Base-by-base conservation (phyloP, 2,113 vertebrate genomes). In the Neodontobutis hainanensis region DNA sequence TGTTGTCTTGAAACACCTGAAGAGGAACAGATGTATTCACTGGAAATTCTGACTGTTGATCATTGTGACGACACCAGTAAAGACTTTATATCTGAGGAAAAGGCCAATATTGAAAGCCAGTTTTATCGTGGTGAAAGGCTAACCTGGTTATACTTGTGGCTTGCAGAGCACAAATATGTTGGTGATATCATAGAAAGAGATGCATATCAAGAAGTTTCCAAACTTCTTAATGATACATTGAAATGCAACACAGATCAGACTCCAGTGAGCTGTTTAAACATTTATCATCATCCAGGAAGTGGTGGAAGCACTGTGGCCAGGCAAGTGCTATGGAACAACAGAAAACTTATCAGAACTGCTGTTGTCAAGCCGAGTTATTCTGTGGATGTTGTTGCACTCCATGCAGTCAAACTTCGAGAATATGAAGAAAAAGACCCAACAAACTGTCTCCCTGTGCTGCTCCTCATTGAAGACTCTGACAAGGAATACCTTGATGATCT, bases 231-330 rank as follows among this genome's bases (percentile, higher is more conserved):
- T 0, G 75, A 90, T 0, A 62, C 79, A 14, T 58, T 92, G 32
- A 83, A 12, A 61, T 49, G 46, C 11, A 85, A 61, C 0, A 0
- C 11, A 1, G 68, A 83, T 27, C 86, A 88, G 12, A 66, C 69
- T 38, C 81, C 91, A 0, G 88, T 94, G 36, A 78, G 74, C 10
- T 87, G 77, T 44, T 82, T 95, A 14, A 93, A 93, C 73, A 91
- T 95, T 83, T 94, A 88, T 78, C 95, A 96, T 81, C 94, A 95
- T 42, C 94, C 95, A 16, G 95, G 94, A 49, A 95, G 95, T 5
- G 95, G 94, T 35, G 94, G 95, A 58, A 96, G 94, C 75, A 95
- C 94, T 53, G 91, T 94, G 27, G 93, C 93, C 72, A 87, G 92
- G 9, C 93, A 95, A 44, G 83, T 95, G 40, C 80, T 96, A 0